Evolutionary conservation across 2,888 invertebrate species (phyloP).

Genomic region (Andrena dorsata): DNA sequence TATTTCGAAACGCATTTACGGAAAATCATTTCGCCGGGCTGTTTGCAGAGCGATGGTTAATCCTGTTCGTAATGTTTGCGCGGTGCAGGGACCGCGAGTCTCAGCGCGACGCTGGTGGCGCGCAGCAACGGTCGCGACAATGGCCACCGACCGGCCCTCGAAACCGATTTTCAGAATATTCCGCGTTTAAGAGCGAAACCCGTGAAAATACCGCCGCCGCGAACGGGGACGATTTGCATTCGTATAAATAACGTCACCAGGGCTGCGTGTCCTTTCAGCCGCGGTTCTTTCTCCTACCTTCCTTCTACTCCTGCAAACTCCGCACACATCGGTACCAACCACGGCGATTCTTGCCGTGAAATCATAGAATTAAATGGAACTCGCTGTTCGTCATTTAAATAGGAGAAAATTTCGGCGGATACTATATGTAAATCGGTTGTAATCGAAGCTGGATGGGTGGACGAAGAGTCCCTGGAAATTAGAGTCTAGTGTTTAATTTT

Average conservation of each 20-base stretch:
- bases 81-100: neutral
- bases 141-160: conserved; percentile 29
- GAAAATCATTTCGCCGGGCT: conserved; percentile 37
- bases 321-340: neutral
- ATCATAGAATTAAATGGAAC: neutral
- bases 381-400: neutral
- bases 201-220: conserved; percentile 25
- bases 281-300: conserved; percentile 14
- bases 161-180: conserved; percentile 39
- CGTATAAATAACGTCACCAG: conserved; percentile 22
- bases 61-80: conserved; percentile 40
- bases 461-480: neutral
- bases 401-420: neutral
- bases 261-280: neutral
- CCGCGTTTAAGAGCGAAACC: neutral
- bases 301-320: neutral
- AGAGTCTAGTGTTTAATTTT: conserved; percentile 10
- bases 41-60: conserved; percentile 52
- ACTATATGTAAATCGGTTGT: neutral
- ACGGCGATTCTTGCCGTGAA: neutral
- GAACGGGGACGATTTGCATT: conserved; percentile 36
- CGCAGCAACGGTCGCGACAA: neutral
- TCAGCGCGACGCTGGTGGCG: conserved; percentile 1
- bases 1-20: conserved; percentile 46
- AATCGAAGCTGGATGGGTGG: neutral